Evolutionary conservation across 2,113 vertebrate species (phyloP).

Genomic region (Elanus axillaris): DNA sequence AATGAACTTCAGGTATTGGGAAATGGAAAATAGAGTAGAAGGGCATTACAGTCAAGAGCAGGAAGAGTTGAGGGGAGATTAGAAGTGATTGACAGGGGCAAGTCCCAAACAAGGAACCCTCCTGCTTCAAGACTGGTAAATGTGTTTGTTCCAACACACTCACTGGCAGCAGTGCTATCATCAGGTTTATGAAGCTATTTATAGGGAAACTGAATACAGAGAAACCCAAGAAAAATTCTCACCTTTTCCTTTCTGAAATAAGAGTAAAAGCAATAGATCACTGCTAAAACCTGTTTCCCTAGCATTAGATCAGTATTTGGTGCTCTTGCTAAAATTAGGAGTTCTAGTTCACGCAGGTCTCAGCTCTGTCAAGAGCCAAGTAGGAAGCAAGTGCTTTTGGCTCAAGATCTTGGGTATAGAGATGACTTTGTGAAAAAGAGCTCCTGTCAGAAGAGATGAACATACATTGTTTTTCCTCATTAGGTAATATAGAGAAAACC

Average conservation of each 20-base stretch:
- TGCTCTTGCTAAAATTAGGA: neutral
- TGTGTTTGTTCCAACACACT: constrained; percentile 16
- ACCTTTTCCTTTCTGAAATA: neutral
- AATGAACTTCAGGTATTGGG: neutral
- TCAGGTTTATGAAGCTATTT: constrained; percentile 48
- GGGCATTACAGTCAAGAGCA: neutral
- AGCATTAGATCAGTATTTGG: neutral
- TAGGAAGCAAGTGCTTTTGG: neutral
- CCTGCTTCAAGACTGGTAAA: neutral
- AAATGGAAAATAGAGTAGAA: neutral
- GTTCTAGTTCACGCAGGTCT: neutral
- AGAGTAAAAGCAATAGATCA: neutral
- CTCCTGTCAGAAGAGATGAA: neutral
- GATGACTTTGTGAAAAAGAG: neutral
- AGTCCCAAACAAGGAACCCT: constrained; percentile 1
- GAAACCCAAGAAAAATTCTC: constrained; percentile 25
- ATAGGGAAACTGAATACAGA: constrained; percentile 32
- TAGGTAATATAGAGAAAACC: neutral
- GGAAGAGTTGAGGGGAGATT: neutral
- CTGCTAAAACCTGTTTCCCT: neutral
- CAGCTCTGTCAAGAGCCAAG: neutral
- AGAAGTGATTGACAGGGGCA: neutral
- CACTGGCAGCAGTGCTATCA: neutral
- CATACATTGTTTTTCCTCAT: neutral
- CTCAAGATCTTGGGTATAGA: neutral